phyloP scores from a whole-genome alignment of 2,888 invertebrate genomes.

The Chirona hameri region DNA sequence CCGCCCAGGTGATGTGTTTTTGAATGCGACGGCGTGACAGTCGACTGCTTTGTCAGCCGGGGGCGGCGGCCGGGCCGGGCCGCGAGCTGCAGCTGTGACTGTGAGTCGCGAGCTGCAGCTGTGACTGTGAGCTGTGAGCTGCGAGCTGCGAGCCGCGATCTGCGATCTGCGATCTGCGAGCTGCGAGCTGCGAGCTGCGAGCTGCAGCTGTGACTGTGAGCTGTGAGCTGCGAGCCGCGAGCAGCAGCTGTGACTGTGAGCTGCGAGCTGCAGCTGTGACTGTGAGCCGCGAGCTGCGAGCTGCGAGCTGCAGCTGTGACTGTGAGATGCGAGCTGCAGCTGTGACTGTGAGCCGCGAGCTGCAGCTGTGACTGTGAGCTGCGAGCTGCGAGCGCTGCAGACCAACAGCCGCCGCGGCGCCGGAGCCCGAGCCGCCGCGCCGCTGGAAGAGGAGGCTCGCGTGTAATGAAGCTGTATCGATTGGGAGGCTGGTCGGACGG shows the following conservation, averaged over 20 bases:
- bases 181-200: too few species aligned
- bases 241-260: neutral
- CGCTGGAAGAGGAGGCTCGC: neutral
- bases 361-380: too few species aligned
- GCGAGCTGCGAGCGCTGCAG: too few species aligned
- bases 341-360: too few species aligned
- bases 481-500: neutral
- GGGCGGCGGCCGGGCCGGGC: neutral
- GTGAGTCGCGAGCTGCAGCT: neutral
- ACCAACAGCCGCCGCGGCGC: neutral
- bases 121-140: neutral
- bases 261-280: neutral
- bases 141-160: too few species aligned
- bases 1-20: slow-evolving; percentile 26
- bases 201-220: too few species aligned
- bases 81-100: neutral
- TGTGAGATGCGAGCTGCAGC: neutral
- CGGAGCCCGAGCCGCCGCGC: neutral
- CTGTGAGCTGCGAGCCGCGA: neutral
- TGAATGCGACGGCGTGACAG: neutral
- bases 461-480: slow-evolving; percentile 13
- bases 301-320: neutral
- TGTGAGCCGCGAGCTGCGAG: too few species aligned
- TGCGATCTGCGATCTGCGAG: too few species aligned
- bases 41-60: neutral